Conservation (phyloP, 2,888 invertebrate genomes). For the Morpho helenor region DNA sequence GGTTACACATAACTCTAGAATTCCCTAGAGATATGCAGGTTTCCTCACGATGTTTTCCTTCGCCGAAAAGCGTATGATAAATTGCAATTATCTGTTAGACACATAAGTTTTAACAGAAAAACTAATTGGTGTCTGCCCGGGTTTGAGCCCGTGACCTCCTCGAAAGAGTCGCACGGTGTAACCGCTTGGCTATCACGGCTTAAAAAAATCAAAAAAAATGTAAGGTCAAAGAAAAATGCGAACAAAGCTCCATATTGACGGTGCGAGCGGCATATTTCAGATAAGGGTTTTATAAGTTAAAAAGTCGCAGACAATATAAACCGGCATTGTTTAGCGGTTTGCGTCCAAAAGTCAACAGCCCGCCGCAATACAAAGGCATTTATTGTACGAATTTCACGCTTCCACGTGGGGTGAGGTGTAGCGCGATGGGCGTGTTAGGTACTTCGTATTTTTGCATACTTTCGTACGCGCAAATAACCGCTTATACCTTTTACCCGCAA, state of each 20-base stretch:
- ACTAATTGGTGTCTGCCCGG: not conserved
- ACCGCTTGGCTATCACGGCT: too few species aligned
- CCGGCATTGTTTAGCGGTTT: slow-evolving; percentile 33
- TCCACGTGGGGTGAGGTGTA: slow-evolving; percentile 56
- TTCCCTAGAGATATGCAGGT: too few species aligned
- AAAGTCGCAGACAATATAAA: slow-evolving; percentile 11
- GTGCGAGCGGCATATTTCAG: not conserved
- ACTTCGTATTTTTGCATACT: too few species aligned
- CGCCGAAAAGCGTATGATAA: too few species aligned
- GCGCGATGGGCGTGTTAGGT: not conserved
- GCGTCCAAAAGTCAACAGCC: slow-evolving; percentile 39
- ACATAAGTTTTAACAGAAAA: too few species aligned
- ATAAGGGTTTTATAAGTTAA: slow-evolving; percentile 9
- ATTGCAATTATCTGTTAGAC: too few species aligned
- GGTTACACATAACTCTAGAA: too few species aligned
- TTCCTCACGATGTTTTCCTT: too few species aligned
- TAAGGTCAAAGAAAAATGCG: not conserved
- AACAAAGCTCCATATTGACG: not conserved
- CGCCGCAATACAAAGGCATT: slow-evolving; percentile 70
- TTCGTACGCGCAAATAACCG: too few species aligned
- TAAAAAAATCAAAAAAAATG: not conserved
- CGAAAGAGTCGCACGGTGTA: too few species aligned
- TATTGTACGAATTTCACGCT: slow-evolving; percentile 78
- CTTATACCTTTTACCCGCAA: too few species aligned
- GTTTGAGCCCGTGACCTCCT: not conserved